phyloP scores from a whole-genome alignment of 2,888 invertebrate species.

The Ashinkailepas kermadecensis region DNA sequence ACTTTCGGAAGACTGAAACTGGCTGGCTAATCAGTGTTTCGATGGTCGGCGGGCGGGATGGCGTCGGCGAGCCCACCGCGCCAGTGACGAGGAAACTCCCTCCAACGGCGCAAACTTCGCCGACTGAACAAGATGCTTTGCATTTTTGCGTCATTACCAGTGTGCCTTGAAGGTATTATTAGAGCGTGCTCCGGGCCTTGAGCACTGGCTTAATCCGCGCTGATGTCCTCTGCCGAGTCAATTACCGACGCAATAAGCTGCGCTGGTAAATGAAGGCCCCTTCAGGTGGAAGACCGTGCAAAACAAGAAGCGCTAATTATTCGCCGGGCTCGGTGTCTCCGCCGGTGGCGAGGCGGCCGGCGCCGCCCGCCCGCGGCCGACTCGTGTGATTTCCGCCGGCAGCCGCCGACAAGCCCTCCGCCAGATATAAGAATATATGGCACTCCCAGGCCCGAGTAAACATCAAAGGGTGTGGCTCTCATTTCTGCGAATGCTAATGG shows the following conservation, averaged over 20 bases:
- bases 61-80: background rate
- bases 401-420: background rate
- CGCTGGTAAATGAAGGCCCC: background rate
- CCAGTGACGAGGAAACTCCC: background rate
- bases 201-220: background rate
- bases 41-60: background rate
- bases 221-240: constrained; percentile 1
- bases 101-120: constrained; percentile 10
- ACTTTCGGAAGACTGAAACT: background rate
- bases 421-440: constrained; percentile 15
- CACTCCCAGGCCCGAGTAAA: background rate
- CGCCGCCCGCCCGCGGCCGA: background rate
- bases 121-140: constrained; percentile 17
- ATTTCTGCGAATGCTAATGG: constrained; percentile 8
- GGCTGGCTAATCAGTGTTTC: background rate
- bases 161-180: constrained; percentile 18
- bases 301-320: constrained; percentile 20
- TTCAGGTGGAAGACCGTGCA: constrained; percentile 21
- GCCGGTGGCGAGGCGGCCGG: background rate
- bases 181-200: background rate
- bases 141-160: constrained; percentile 13
- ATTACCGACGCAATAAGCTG: constrained; percentile 13
- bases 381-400: background rate
- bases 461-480: constrained; percentile 3
- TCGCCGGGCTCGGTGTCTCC: background rate